Conservation (phyloP, 2,888 invertebrate species). For the Asteroscopus sphinx region DNA sequence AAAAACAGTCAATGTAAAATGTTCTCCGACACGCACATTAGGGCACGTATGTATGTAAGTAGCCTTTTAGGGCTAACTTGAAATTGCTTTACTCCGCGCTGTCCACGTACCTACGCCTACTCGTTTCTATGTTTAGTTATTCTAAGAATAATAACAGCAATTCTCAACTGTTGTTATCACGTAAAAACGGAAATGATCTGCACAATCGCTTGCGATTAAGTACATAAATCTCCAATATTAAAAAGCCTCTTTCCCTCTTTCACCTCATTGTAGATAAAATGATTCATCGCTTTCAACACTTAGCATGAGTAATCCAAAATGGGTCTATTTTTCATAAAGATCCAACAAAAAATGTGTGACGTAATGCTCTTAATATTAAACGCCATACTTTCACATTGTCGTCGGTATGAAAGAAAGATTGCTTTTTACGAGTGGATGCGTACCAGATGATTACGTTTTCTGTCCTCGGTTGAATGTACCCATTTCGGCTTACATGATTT, state of each 20-base stretch:
- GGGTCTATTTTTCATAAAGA: conserved; percentile 60
- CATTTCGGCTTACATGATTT: conserved; percentile 68
- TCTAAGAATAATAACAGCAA: too few relatives aligned
- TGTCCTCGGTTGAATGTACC: conserved; percentile 70
- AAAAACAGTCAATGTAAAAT: too few relatives aligned
- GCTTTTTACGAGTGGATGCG: conserved; percentile 68
- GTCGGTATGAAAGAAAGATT: conserved; percentile 72
- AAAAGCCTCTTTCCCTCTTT: conserved; percentile 3
- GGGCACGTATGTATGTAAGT: too few relatives aligned
- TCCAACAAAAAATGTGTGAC: conserved; percentile 61
- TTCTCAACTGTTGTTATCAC: too few relatives aligned
- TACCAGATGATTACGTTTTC: conserved; percentile 77
- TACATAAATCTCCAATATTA: conserved; percentile 8
- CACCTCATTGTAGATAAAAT: conserved; percentile 18
- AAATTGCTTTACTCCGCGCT: too few relatives aligned
- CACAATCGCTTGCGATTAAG: conserved; percentile 2
- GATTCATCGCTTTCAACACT: conserved; percentile 52
- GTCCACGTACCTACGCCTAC: too few relatives aligned
- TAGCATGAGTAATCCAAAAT: conserved; percentile 50
- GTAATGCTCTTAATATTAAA: conserved; percentile 68
- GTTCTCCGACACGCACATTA: too few relatives aligned
- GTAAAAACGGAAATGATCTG: conserved; percentile 2
- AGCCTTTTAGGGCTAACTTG: too few relatives aligned
- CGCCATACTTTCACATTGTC: conserved; percentile 68
- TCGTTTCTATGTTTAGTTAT: too few relatives aligned